A percentile compares a stretch with the other conserved stretches of the same genome.
These are phyloP conservation scores for Bradypus variegatus DNA, from an alignment of 2,797 vertebrate genomes.

Conservation along the genomic window DNA sequence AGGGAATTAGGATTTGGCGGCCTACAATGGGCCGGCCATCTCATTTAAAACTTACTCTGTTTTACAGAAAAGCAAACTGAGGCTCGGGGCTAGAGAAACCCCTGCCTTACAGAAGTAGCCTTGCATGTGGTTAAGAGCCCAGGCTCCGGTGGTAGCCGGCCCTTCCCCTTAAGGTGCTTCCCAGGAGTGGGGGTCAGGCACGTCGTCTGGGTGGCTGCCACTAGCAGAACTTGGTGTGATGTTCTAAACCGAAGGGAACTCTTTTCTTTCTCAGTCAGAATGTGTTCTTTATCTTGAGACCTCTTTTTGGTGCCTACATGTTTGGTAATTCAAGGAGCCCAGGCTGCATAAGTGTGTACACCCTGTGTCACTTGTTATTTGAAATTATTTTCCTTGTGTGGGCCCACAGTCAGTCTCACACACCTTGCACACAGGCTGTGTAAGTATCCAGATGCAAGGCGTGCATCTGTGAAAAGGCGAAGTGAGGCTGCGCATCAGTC, in stretches of 20 bases:
- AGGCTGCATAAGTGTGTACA: neutral
- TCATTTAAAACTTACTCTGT: neutral
- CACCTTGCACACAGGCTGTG: neutral
- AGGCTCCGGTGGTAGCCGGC: neutral
- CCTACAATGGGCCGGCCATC: neutral
- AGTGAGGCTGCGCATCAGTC: no score
- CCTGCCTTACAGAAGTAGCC: neutral
- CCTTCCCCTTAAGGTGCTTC: neutral
- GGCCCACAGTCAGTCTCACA: neutral
- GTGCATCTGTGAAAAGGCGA: no score
- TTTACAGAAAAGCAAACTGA: neutral
- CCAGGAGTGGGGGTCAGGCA: neutral
- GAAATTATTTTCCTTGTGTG: neutral
- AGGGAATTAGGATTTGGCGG: neutral
- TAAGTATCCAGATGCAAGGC: no score
- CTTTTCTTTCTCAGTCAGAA: neutral
- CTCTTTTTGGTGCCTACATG: neutral
- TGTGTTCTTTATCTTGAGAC: neutral
- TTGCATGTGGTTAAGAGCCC: neutral
- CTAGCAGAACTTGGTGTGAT: neutral
- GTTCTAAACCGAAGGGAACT: neutral
- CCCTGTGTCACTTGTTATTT: neutral
- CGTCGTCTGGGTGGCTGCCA: neutral
- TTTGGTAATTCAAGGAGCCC: neutral
- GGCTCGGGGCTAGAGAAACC: neutral